Percentiles rank a stretch among this genome's conserved stretches.
Conservation (phyloP, 2,888 invertebrate species). For the Xylophagus ater region DNA sequence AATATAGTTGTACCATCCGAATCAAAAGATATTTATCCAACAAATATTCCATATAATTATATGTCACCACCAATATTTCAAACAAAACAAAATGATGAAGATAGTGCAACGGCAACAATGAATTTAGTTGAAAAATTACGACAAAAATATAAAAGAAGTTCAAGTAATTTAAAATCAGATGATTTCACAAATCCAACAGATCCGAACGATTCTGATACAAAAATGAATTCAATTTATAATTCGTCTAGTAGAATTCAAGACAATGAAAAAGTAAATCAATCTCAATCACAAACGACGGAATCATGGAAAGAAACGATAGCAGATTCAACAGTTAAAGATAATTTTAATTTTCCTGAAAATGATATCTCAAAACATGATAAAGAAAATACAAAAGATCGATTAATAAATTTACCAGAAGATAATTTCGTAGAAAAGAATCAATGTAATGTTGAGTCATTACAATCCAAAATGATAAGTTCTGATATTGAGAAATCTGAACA, state of each 20-base stretch:
- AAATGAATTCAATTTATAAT: slow-evolving; percentile 12
- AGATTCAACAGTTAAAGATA: slow-evolving; percentile 1
- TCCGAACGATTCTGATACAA: slow-evolving; percentile 8
- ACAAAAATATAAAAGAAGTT: slow-evolving; percentile 53
- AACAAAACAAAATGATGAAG: slow-evolving; percentile 44
- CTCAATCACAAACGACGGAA: too few species aligned
- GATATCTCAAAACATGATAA: slow-evolving; percentile 1
- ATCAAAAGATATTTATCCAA: slow-evolving; percentile 8
- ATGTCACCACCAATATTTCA: slow-evolving; percentile 13
- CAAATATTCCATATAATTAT: slow-evolving; percentile 8
- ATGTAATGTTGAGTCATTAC: background rate
- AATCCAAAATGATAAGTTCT: too few species aligned
- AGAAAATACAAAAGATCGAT: background rate
- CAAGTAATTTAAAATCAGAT: slow-evolving; percentile 43
- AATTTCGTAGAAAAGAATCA: slow-evolving; percentile 5
- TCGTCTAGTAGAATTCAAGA: too few species aligned
- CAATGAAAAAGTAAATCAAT: too few species aligned
- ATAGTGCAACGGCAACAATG: slow-evolving; percentile 68
- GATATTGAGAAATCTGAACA: too few species aligned
- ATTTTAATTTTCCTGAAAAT: background rate
- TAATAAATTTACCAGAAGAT: slow-evolving; percentile 1
- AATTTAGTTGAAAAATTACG: slow-evolving; percentile 75
- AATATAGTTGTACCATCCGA: slow-evolving; percentile 14
- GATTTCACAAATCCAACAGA: slow-evolving; percentile 24
- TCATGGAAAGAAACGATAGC: too few species aligned